Base-by-base conservation (phyloP, 2,888 invertebrate genomes). In the Sphaerophoria rueppellii region DNA sequence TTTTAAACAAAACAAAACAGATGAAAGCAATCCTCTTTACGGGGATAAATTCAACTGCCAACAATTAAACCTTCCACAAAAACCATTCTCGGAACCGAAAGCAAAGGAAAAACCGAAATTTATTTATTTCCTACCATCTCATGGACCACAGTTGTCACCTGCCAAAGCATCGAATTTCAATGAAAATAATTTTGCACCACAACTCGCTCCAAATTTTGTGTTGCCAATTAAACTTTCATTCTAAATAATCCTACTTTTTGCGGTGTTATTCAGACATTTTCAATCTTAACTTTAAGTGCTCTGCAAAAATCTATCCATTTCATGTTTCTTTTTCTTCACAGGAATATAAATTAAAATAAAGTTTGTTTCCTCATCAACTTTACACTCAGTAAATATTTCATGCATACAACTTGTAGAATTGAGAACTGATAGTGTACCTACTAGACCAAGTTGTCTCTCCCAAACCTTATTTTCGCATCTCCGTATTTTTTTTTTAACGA, bases 271-370 rank as follows among this genome's bases (percentile, higher is more conserved):
- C 40, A 9, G 4, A 43, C 43, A 0, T 43, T 43, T 5, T 43
- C 12, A 11, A 11, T 43, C 12, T 43, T 43, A 9, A 43, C 11
- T 43, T 43, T 43, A 12, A 43, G 43, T 43, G 9, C 9, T 43
- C 11, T 12, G 12, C 3, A 5, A 43, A 43, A 6, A 0, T 1
- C 7, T 14, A 35, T 7, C 5, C 35, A 4, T 14, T 6, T 9
- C 4, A 4, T 5, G 7, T 34, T 37, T 9, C 35, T 4, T 14
- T 4, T 37, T 40, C 12, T 43, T 43, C 12, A 3, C 6, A 50
- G 24, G 52, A 67, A 40, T 37, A 50, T 50, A 65, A 65, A 65
- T 65, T 52, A 65, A 63, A 74, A 40, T 54, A 70, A 54, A 77
- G 55, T 69, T 71, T 46, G 16, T 43, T 55, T 70, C 4, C 34